Evolutionary conservation across 1,140 invertebrate species (phyloP).

Genomic region (Procambarus virginalis): DNA sequence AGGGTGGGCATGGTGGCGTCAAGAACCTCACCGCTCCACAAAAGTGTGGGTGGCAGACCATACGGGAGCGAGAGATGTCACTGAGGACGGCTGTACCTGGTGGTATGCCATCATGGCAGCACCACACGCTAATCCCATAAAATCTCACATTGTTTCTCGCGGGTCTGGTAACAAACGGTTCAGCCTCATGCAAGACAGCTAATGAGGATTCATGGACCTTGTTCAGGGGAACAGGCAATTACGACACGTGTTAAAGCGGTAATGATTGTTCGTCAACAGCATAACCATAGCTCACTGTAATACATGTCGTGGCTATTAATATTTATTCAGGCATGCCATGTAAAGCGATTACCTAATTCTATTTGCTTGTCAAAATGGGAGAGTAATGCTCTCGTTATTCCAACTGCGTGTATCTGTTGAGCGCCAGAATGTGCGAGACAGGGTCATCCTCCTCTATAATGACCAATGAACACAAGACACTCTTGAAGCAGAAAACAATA

Average conservation of each 20-base stretch:
- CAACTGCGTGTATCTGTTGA: neutral
- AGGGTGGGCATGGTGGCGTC: no score
- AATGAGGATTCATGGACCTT: conserved; percentile 29
- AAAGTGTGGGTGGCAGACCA: no score
- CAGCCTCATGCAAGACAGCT: conserved; percentile 20
- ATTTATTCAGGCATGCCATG: neutral
- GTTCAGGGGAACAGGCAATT: conserved; percentile 33
- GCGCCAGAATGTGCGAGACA: neutral
- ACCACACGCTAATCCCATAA: conserved; percentile 23
- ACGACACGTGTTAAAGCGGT: conserved; percentile 32
- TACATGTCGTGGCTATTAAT: neutral
- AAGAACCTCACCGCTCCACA: no score
- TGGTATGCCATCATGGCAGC: neutral
- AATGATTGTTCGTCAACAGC: conserved; percentile 10
- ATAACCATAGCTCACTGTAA: neutral
- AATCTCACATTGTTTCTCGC: conserved; percentile 20
- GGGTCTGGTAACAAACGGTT: conserved; percentile 20
- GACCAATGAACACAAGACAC: neutral
- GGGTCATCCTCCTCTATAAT: neutral
- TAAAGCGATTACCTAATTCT: neutral
- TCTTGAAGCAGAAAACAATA: no score
- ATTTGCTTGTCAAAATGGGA: neutral
- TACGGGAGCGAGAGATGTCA: neutral
- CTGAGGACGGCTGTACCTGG: neutral
- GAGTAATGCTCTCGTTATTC: neutral